A percentile compares a stretch with the other conserved stretches of the same genome.
These are phyloP conservation scores for Phrynosoma platyrhinos DNA, from an alignment of 2,113 vertebrate species.

Conservation along the genomic window DNA sequence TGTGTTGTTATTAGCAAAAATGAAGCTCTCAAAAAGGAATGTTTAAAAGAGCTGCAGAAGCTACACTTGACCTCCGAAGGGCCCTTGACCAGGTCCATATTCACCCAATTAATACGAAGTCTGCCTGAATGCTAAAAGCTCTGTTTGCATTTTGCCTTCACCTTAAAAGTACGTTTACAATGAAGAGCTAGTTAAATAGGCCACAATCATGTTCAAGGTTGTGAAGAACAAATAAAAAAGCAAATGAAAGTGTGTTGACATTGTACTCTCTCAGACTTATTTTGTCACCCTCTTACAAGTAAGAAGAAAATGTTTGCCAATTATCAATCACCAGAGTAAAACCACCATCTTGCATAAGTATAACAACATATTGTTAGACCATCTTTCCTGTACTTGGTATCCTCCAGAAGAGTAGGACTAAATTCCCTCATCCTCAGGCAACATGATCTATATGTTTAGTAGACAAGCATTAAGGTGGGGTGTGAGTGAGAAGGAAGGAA, in stretches of 20 bases:
- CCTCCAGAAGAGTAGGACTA: neutral
- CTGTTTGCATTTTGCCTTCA: constrained; percentile 49
- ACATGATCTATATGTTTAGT: neutral
- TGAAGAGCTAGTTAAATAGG: constrained; percentile 43
- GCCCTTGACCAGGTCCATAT: constrained; percentile 30
- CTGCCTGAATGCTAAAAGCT: constrained; percentile 42
- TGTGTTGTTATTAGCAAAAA: neutral
- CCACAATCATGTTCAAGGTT: constrained; percentile 28
- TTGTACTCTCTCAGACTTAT: neutral
- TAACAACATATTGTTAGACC: neutral
- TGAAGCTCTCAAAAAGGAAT: neutral
- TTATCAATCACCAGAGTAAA: neutral
- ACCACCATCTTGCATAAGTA: neutral
- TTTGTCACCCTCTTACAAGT: neutral
- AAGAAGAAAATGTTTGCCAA: neutral
- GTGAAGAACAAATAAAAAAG: neutral
- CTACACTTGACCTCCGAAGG: neutral
- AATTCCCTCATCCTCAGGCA: neutral
- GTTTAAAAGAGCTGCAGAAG: too few species aligned
- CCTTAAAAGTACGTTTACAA: neutral
- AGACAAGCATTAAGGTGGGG: neutral
- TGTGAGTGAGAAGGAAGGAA: neutral
- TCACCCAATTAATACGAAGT: constrained; percentile 50
- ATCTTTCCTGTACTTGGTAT: neutral
- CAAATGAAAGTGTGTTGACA: neutral